Evolutionary conservation across 2,113 vertebrate species (phyloP).

Genomic region (Microcebus jonahi): DNA sequence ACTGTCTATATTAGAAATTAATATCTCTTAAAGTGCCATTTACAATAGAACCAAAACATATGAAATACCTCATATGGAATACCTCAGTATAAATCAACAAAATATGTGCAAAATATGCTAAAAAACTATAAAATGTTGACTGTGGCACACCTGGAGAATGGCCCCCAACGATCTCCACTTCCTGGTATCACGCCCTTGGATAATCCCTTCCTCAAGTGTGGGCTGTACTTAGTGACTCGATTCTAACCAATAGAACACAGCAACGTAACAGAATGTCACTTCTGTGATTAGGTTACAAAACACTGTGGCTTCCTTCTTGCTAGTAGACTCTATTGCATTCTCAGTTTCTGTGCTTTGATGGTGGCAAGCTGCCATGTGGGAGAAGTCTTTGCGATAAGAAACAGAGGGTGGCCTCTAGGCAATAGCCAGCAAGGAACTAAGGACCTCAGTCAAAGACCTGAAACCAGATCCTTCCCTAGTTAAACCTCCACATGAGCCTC

Average conservation of each 20-base stretch:
- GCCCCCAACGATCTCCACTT: not conserved
- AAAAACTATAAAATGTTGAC: not conserved
- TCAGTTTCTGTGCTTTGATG: not conserved
- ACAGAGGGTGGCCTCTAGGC: not conserved
- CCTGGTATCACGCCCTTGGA: not conserved
- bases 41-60: not conserved
- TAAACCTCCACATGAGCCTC: not conserved
- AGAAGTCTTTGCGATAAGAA: not conserved
- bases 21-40: not conserved
- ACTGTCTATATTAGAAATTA: not conserved
- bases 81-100: not conserved
- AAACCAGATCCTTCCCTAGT: not conserved
- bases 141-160: not conserved
- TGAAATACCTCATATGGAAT: not conserved
- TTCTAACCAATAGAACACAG: not conserved
- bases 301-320: not conserved
- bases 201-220: not conserved
- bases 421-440: not conserved
- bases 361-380: not conserved
- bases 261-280: not conserved
- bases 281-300: not conserved
- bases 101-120: not conserved
- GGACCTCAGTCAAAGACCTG: not conserved
- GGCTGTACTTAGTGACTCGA: not conserved
- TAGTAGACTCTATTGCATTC: not conserved